A percentile compares a stretch with the other conserved stretches of the same genome.
Conservation (phyloP, 2,113 vertebrate species). For the Ginglymostoma cirratum region DNA sequence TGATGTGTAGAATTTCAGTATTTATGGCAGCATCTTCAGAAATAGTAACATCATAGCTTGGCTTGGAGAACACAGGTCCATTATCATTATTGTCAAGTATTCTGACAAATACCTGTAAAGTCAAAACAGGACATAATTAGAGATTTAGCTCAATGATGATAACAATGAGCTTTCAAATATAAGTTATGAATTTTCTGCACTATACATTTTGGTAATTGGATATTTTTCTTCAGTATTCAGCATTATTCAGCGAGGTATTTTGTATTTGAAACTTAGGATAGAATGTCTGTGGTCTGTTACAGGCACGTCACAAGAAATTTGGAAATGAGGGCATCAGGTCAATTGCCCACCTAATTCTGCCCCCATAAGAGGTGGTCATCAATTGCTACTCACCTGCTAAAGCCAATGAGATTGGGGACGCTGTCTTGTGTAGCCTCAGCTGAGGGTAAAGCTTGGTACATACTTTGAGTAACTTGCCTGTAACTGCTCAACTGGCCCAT, state of each 20-base stretch:
- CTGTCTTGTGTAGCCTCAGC: too few species aligned
- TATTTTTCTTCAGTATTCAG: not conserved
- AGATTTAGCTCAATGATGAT: constrained; percentile 15
- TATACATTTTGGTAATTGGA: not conserved
- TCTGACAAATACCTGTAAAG: constrained; percentile 75
- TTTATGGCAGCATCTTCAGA: constrained; percentile 82
- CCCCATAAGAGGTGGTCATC: too few species aligned
- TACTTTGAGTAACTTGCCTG: too few species aligned
- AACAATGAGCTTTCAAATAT: not conserved
- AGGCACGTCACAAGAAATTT: too few species aligned
- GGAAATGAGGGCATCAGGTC: too few species aligned
- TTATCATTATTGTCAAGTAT: constrained; percentile 95
- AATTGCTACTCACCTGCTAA: too few species aligned
- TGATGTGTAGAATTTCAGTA: constrained; percentile 81
- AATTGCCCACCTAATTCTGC: too few species aligned
- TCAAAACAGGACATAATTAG: constrained; percentile 39
- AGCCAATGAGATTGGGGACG: too few species aligned
- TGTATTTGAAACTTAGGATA: not conserved
- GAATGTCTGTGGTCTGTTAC: too few species aligned
- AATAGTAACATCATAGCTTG: constrained; percentile 78
- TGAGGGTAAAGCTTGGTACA: too few species aligned
- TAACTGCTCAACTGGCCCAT: too few species aligned
- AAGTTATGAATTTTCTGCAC: not conserved
- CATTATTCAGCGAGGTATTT: not conserved
- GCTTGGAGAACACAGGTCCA: constrained; percentile 81